A percentile compares a stretch with the other conserved stretches of the same genome.
Conservation (phyloP, 2,888 invertebrate genomes). For the Caenorhabditis uteleia region DNA sequence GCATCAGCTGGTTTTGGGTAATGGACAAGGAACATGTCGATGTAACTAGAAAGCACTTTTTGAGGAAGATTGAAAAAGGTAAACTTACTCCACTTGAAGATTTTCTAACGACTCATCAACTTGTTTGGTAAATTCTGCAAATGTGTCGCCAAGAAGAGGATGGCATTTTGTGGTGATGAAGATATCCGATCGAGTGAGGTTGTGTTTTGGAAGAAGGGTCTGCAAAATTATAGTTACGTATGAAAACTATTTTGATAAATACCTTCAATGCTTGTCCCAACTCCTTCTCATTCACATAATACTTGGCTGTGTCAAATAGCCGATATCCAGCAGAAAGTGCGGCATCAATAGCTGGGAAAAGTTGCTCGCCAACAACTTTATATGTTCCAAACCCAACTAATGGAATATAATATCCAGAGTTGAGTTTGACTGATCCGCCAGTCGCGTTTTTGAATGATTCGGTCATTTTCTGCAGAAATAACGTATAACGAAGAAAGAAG, state of each 20-base stretch:
- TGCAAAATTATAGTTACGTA: conserved; percentile 32
- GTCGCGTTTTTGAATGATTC: conserved; percentile 21
- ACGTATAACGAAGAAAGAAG: not conserved
- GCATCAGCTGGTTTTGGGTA: conserved; percentile 79
- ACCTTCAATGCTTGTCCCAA: conserved; percentile 76
- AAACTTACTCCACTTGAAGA: conserved; percentile 48
- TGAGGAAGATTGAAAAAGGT: not conserved
- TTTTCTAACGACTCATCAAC: conserved; percentile 58
- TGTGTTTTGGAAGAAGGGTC: conserved; percentile 78
- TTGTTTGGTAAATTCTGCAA: conserved; percentile 23
- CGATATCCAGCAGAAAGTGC: conserved; percentile 71
- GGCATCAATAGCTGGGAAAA: conserved; percentile 63
- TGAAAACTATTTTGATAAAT: not conserved
- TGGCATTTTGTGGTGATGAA: conserved; percentile 82
- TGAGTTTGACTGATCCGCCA: conserved; percentile 47
- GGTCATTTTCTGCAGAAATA: conserved; percentile 23
- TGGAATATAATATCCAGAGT: conserved; percentile 61
- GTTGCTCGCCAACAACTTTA: conserved; percentile 50
- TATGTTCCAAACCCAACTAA: conserved; percentile 68
- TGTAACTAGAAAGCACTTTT: conserved; percentile 42
- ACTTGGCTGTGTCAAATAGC: conserved; percentile 79
- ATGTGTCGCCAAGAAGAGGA: conserved; percentile 43
- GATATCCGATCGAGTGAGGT: conserved; percentile 78
- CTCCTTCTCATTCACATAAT: conserved; percentile 80
- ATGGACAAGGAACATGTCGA: conserved; percentile 76